Percentiles rank a stretch among this genome's conserved stretches.
These are phyloP conservation scores for Pardosa pseudoannulata DNA, from an alignment of 2,888 invertebrate genomes.

Conservation along the genomic window DNA sequence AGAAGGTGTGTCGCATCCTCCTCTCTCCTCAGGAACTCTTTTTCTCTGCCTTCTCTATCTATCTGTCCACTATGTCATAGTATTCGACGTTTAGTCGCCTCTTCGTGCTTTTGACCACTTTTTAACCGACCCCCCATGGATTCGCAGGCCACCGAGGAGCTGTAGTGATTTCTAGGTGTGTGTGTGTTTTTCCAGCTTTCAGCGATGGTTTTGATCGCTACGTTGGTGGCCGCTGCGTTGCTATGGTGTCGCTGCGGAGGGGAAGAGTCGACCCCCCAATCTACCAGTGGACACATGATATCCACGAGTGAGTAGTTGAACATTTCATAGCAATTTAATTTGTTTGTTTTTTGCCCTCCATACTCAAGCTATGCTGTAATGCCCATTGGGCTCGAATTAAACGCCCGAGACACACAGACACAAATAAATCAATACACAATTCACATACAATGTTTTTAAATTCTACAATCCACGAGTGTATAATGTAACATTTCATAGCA, in stretches of 20 bases:
- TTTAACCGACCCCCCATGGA: neutral
- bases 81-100: neutral
- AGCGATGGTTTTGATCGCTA: neutral
- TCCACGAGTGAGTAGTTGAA: neutral
- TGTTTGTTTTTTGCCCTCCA: no score
- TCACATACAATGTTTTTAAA: no score
- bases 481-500: no score
- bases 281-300: conserved; percentile 9
- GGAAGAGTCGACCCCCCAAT: neutral
- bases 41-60: neutral
- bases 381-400: no score
- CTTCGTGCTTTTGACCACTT: neutral
- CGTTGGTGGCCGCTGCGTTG: conserved; percentile 3
- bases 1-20: neutral
- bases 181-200: neutral
- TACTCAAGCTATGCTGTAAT: no score
- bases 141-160: neutral
- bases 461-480: no score
- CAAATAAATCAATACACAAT: no score
- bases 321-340: no score
- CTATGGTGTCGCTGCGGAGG: conserved; percentile 2
- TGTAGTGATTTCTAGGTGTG: neutral
- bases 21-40: neutral
- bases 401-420: no score
- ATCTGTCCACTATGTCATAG: neutral